phyloP scores from a whole-genome alignment of 2,797 vertebrate genomes.

The Phrynocephalus vlangalii region DNA sequence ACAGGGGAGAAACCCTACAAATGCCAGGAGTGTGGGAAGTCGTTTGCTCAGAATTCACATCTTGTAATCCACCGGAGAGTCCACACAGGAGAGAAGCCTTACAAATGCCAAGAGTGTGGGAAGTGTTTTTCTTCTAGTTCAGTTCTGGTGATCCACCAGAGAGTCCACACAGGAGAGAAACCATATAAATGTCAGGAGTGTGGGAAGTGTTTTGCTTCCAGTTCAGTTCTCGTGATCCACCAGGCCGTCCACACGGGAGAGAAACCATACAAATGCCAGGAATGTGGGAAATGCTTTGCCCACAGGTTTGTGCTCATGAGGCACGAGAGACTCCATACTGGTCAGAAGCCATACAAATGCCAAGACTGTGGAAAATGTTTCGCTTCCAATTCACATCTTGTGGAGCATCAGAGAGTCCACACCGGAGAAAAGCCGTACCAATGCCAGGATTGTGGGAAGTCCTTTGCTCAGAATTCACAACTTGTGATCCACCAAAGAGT shows the following conservation, averaged over 20 bases:
- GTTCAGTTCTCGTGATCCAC: conserved; percentile 57
- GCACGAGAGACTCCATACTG: conserved; percentile 58
- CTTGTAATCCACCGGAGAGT: conserved; percentile 64
- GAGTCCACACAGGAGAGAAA: conserved; percentile 65
- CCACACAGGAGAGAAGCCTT: conserved; percentile 67
- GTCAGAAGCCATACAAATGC: conserved; percentile 46
- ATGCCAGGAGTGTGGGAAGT: conserved; percentile 39
- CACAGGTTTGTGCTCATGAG: conserved; percentile 58
- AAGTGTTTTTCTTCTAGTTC: conserved; percentile 65
- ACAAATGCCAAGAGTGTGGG: conserved; percentile 62
- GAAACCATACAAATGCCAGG: conserved; percentile 54
- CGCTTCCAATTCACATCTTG: conserved; percentile 9
- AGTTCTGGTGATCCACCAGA: conserved; percentile 61
- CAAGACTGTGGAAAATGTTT: conserved; percentile 31
- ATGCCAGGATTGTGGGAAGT: conserved; percentile 30
- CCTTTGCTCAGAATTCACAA: conserved; percentile 7
- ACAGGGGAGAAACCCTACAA: conserved; percentile 35
- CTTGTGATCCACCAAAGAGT: conserved; percentile 9
- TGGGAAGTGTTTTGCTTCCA: conserved; percentile 65
- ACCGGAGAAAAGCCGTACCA: conserved; percentile 32
- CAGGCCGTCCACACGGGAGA: conserved; percentile 64
- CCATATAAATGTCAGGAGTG: conserved; percentile 57
- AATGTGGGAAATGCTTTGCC: conserved; percentile 65
- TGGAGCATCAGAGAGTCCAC: conserved; percentile 29
- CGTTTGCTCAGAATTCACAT: conserved; percentile 51